Evolutionary conservation across 2,888 invertebrate genomes (phyloP).

Genomic region (Drosophila suboccidentalis): DNA sequence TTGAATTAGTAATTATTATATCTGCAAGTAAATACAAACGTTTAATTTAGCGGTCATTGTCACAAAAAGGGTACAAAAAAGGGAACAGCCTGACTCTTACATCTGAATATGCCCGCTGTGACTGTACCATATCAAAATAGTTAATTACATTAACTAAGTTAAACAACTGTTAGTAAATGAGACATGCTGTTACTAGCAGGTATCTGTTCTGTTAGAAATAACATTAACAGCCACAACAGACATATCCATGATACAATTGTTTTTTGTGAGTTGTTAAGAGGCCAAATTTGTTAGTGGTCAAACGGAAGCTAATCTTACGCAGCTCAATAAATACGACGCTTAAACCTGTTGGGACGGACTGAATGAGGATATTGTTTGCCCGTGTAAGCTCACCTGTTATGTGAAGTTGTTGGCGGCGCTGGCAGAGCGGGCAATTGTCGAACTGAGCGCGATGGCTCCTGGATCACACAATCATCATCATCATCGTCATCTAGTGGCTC

Average conservation of each 20-base stretch:
- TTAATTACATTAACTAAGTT: not conserved
- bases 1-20: conserved; percentile 83
- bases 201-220: not conserved
- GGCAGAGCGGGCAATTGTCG: conserved; percentile 80
- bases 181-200: no score
- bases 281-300: conserved; percentile 27
- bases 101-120: conserved; percentile 15
- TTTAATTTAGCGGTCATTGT: conserved; percentile 68
- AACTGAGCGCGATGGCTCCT: conserved; percentile 60
- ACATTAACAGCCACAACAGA: conserved; percentile 10
- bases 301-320: conserved; percentile 34
- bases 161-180: conserved; percentile 1
- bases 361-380: not conserved
- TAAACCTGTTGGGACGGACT: conserved; percentile 31
- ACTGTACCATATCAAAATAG: not conserved
- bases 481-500: conserved; percentile 79
- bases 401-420: conserved; percentile 72
- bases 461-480: conserved; percentile 73
- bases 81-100: conserved; percentile 33
- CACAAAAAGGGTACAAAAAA: conserved; percentile 45
- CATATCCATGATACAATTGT: conserved; percentile 21
- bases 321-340: conserved; percentile 29
- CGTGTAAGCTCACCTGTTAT: conserved; percentile 74
- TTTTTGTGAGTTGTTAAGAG: not conserved
- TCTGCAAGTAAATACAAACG: conserved; percentile 84